Base-by-base conservation (phyloP, 1,140 invertebrate species). In the Bombus vancouverensis region DNA sequence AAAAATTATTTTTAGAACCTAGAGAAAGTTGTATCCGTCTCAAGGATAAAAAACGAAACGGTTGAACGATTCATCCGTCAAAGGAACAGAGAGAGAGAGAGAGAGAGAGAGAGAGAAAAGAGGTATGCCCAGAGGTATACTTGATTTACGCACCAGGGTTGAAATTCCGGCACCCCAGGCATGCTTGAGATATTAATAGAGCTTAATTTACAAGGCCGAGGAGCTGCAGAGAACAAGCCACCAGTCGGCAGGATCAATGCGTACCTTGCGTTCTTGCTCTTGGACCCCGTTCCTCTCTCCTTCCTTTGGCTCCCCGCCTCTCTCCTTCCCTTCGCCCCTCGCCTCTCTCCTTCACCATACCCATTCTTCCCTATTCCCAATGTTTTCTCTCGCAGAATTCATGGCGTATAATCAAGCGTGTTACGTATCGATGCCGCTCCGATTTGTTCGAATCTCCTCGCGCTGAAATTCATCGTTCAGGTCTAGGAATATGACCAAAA, bases 121-220 rank as follows among this genome's bases (percentile, higher is more conserved):
- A 28, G 28, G 15, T 18, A 28, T 42, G 71, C 71, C 6, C 18
- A 34, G 34, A 10, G 22, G 44, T 32, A 22, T 62, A 37, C 42
- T 44, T 28, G 62, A 68, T 68, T 44, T 47, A 81, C 79, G 79
- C 44, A 42, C 4, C 4, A 32, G 3, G 32, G 12, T 34, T 62
- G 70, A 65, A 82, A 62, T 82, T 74, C 71, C 71, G 0, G 13
- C 25, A 10, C 9, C 28, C 34, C 53, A 32, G 44, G 70, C 70
- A 15, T 82, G 80, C 70, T 42, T 44, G 57, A 47, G 59, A 75
- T 82, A 77, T 77, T 84, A 84, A 84, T 84, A 71, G 44, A 78
- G 62, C 47, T 78, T 78, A 76, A 75, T 76, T 75, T 37, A 75
- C 71, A 44, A 83, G 42, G 62, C 0, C 73, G 62, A 53, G n/a